A percentile compares a stretch with the other conserved stretches of the same genome.
Conservation (phyloP, 2,113 vertebrate species). For the Alosa alosa region DNA sequence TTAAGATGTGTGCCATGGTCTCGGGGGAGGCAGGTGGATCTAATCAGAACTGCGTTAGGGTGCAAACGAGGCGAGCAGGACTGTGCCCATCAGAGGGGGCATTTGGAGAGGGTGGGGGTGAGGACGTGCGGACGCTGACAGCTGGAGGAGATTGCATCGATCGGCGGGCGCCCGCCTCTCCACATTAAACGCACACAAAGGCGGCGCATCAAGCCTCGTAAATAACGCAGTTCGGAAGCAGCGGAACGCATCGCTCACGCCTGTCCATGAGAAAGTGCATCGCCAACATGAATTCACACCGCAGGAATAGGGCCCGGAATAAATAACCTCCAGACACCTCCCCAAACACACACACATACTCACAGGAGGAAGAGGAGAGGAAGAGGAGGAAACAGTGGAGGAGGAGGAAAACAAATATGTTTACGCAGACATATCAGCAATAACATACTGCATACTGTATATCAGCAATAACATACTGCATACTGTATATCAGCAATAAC, state of each 20-base stretch:
- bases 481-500: too few species aligned
- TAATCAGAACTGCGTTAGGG: constrained; percentile 46
- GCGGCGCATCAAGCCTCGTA: constrained; percentile 36
- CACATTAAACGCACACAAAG: constrained; percentile 48
- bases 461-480: too few species aligned
- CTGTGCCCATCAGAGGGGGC: background rate
- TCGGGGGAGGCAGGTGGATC: constrained; percentile 36
- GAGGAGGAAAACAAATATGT: background rate
- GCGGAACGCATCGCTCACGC: background rate
- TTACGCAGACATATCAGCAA: too few species aligned
- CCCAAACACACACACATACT: background rate
- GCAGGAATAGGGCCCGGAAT: background rate
- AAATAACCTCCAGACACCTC: background rate
- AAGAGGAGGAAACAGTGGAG: background rate
- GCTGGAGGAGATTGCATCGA: constrained; percentile 49
- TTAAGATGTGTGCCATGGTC: constrained; percentile 32
- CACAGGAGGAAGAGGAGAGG: background rate
- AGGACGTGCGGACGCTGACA: constrained; percentile 29
- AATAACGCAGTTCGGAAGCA: constrained; percentile 23
- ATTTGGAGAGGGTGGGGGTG: background rate
- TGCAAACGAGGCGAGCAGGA: constrained; percentile 18
- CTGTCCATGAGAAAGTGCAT: constrained; percentile 5
- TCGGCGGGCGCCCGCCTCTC: constrained; percentile 42
- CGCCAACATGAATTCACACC: background rate
- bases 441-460: background rate